phyloP scores from a whole-genome alignment of 2,888 invertebrate genomes.

The Gymnoscelis rufifasciata region DNA sequence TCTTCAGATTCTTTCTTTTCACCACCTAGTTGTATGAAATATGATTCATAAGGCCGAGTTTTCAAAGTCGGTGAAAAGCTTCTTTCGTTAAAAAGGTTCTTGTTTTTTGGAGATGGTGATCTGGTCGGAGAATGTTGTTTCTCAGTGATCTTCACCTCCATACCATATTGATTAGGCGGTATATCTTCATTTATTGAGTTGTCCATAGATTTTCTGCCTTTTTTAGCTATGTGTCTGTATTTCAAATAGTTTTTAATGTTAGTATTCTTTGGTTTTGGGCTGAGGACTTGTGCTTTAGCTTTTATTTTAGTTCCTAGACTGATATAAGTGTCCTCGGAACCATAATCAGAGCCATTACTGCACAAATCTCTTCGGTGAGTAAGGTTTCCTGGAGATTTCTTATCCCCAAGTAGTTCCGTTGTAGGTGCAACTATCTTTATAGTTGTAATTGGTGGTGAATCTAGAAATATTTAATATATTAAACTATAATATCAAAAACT shows the following conservation, averaged over 20 bases:
- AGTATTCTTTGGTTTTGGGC: conserved; percentile 49
- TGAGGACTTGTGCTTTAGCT: conserved; percentile 62
- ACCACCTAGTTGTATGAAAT: conserved; percentile 54
- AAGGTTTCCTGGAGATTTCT: conserved; percentile 37
- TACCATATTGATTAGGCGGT: conserved; percentile 48
- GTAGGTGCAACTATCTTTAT: conserved; percentile 64
- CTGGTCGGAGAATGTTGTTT: conserved; percentile 38
- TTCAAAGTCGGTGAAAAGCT: conserved; percentile 52
- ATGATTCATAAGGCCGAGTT: conserved; percentile 54
- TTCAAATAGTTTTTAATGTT: conserved; percentile 56
- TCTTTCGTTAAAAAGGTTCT: conserved; percentile 41
- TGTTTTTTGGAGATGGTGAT: conserved; percentile 49
- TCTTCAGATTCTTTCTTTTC: conserved; percentile 38
- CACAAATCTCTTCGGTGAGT: conserved; percentile 44
- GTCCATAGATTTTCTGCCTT: conserved; percentile 53
- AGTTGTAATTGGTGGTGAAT: conserved; percentile 45
- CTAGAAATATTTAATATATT: conserved; percentile 35
- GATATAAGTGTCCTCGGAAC: conserved; percentile 72
- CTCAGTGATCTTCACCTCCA: conserved; percentile 66
- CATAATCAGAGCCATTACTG: conserved; percentile 70
- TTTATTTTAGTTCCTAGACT: conserved; percentile 75
- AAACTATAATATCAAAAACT: neutral
- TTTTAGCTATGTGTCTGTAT: conserved; percentile 57
- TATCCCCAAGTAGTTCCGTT: conserved; percentile 50
- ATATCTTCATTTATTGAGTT: conserved; percentile 38